Conservation (phyloP, 2,888 invertebrate genomes). For the Tipula lateralis region DNA sequence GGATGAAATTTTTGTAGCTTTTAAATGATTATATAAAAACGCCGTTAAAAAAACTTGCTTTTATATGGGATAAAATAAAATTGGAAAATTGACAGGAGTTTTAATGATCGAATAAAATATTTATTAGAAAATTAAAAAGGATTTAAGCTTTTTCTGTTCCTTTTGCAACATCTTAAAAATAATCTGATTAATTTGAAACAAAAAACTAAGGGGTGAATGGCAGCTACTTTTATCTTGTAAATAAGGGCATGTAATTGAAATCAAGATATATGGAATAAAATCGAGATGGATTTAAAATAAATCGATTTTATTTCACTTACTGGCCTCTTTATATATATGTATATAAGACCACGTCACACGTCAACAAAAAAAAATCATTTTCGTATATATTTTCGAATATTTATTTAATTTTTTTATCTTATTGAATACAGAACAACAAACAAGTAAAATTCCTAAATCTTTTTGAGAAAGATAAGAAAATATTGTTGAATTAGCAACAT, state of each 20-base stretch:
- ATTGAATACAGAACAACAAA: neutral
- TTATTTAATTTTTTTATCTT: conserved; percentile 1
- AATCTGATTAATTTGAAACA: neutral
- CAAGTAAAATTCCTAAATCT: neutral
- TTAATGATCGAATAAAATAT: neutral
- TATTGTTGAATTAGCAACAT: conserved; percentile 27
- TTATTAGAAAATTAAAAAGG: neutral
- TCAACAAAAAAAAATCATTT: neutral
- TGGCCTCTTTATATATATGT: too few species aligned
- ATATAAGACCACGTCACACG: neutral
- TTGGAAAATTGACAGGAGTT: neutral
- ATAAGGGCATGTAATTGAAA: too few species aligned
- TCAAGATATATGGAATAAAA: too few species aligned
- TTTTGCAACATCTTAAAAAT: neutral
- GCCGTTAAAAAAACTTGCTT: neutral
- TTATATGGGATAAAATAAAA: neutral
- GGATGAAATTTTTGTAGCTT: neutral
- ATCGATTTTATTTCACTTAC: neutral
- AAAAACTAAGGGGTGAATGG: neutral
- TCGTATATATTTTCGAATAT: neutral
- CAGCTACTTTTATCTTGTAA: too few species aligned
- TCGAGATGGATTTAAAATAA: too few species aligned
- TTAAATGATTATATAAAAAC: neutral
- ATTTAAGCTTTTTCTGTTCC: neutral
- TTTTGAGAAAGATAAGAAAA: neutral